phyloP scores from a whole-genome alignment of 2,888 invertebrate species.

The Pyrgus malvae region DNA sequence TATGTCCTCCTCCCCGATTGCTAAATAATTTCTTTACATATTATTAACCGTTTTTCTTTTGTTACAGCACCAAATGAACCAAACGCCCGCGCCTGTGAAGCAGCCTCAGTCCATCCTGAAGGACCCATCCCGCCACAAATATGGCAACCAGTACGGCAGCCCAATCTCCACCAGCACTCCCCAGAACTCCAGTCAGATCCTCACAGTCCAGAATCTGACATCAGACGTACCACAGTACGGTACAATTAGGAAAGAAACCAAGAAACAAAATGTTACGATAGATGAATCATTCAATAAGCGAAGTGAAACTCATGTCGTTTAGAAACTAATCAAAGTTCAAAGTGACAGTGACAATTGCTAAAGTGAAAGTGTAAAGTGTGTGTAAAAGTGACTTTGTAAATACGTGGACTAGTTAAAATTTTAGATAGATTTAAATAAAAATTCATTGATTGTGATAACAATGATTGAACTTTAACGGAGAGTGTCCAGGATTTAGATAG shows the following conservation, averaged over 20 bases:
- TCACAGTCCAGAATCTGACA: constrained; percentile 82
- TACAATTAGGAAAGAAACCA: constrained; percentile 76
- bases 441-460: constrained; percentile 74
- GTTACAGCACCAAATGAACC: constrained; percentile 68
- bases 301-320: constrained; percentile 72
- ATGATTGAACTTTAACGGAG: constrained; percentile 47
- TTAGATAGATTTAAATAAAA: constrained; percentile 65
- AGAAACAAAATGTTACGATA: constrained; percentile 78
- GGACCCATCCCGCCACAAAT: constrained; percentile 83
- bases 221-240: constrained; percentile 77
- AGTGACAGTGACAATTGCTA: constrained; percentile 25
- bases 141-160: constrained; percentile 77
- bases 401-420: constrained; percentile 60
- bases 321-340: constrained; percentile 29
- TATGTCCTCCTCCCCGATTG: too few species aligned
- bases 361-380: constrained; percentile 33
- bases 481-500: constrained; percentile 53
- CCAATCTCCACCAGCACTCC: constrained; percentile 70
- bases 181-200: constrained; percentile 77
- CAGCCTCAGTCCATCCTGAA: constrained; percentile 84
- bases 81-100: constrained; percentile 64
- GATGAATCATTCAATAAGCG: constrained; percentile 71
- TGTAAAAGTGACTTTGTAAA: constrained; percentile 51
- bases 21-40: too few species aligned
- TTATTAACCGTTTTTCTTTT: constrained; percentile 34